Evolutionary conservation across 1,140 invertebrate genomes (phyloP).

Genomic region (Pteromalus puparum): DNA sequence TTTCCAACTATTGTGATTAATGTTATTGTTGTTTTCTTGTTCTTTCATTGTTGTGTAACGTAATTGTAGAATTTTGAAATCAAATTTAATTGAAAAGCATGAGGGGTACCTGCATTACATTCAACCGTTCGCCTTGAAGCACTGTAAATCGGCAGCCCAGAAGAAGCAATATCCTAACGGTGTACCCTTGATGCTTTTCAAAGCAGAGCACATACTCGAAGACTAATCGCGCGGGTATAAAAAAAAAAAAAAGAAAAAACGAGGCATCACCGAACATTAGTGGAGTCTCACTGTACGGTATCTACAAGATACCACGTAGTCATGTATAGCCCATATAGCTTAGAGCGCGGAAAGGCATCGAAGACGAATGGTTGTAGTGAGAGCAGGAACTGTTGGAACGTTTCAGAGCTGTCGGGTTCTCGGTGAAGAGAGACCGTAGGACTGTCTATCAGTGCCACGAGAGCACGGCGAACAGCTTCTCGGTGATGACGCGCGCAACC

Average conservation of each 20-base stretch:
- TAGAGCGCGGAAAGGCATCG: slow-evolving; percentile 35
- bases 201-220: background rate
- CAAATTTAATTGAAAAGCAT: slow-evolving; percentile 8
- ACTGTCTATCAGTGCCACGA: slow-evolving; percentile 64
- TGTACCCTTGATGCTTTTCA: background rate
- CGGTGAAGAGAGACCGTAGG: slow-evolving; percentile 72
- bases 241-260: background rate
- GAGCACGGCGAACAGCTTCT: slow-evolving; percentile 20
- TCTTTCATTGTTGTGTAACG: no score
- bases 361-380: slow-evolving; percentile 63
- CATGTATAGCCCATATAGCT: slow-evolving; percentile 30
- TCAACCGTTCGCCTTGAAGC: no score
- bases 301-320: background rate
- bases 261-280: background rate
- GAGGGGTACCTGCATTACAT: background rate
- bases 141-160: background rate
- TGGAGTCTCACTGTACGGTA: slow-evolving; percentile 16
- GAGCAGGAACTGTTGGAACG: slow-evolving; percentile 60
- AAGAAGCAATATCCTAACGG: background rate
- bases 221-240: background rate
- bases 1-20: slow-evolving; percentile 39
- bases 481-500: slow-evolving; percentile 22
- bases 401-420: slow-evolving; percentile 74
- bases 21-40: slow-evolving; percentile 27
- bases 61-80: background rate